phyloP scores from a whole-genome alignment of 2,113 vertebrate species.

The Himantopus leucocephalus region DNA sequence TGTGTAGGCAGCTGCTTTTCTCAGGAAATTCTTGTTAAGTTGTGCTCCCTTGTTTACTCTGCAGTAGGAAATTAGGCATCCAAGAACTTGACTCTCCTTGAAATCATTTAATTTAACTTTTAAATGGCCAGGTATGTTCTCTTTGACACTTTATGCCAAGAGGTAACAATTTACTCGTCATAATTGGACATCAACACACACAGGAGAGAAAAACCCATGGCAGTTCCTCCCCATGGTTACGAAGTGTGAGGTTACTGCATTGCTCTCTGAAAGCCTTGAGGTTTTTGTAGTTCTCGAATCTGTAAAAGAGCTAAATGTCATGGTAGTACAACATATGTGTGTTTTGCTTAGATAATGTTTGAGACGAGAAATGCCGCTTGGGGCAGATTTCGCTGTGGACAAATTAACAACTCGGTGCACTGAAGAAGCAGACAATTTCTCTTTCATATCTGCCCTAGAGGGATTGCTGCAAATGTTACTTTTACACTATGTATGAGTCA shows the following conservation, averaged over 20 bases:
- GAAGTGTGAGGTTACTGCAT: background rate
- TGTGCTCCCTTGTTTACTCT: background rate
- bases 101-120: background rate
- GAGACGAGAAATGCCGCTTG: background rate
- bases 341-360: background rate
- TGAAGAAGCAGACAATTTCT: background rate
- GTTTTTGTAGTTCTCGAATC: background rate
- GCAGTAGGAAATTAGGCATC: background rate
- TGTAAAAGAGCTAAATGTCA: background rate
- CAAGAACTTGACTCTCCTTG: background rate
- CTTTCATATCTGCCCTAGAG: background rate
- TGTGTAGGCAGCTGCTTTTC: conserved; percentile 24
- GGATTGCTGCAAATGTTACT: background rate
- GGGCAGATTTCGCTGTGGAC: background rate
- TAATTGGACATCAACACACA: background rate
- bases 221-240: background rate
- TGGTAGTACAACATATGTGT: background rate
- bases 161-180: background rate
- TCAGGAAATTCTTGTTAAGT: conserved; percentile 24
- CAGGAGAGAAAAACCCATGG: too few species aligned
- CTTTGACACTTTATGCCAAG: background rate
- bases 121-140: background rate
- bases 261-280: background rate
- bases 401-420: background rate
- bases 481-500: rapidly evolving